Conservation (phyloP, 1,140 invertebrate genomes). For the Teleopsis dalmanni region DNA sequence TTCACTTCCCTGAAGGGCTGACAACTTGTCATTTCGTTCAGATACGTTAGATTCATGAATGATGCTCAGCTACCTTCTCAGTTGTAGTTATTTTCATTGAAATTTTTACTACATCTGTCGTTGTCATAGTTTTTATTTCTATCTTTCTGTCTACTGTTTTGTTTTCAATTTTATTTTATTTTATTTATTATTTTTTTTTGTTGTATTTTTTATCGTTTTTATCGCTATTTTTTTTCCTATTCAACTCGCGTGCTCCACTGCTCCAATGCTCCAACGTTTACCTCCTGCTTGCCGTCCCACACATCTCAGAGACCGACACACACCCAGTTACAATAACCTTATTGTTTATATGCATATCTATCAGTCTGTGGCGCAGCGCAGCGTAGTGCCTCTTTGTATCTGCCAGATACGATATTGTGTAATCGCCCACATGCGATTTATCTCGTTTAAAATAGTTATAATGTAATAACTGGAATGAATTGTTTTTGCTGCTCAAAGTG, state of each 20-base stretch:
- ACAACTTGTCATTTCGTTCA: no score
- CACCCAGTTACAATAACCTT: neutral
- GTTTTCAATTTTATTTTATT: neutral
- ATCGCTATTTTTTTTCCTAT: no score
- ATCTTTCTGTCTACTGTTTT: no score
- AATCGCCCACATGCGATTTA: constrained; percentile 11
- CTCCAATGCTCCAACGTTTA: constrained; percentile 2
- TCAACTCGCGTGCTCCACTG: constrained; percentile 7
- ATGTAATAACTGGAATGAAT: constrained; percentile 8
- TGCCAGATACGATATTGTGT: constrained; percentile 5
- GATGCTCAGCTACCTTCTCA: no score
- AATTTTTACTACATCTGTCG: no score
- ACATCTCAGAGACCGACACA: neutral
- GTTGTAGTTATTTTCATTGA: no score
- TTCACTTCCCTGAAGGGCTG: no score
- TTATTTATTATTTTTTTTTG: neutral
- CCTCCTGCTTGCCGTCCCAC: neutral
- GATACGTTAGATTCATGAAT: no score
- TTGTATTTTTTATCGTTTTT: neutral
- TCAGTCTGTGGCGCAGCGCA: neutral
- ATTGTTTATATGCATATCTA: neutral
- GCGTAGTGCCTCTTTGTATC: neutral
- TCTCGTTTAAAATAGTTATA: constrained; percentile 8
- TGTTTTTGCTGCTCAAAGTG: neutral
- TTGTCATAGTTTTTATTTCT: no score